Conservation (phyloP, 2,888 invertebrate species). For the Rambutsinella grinnellia region DNA sequence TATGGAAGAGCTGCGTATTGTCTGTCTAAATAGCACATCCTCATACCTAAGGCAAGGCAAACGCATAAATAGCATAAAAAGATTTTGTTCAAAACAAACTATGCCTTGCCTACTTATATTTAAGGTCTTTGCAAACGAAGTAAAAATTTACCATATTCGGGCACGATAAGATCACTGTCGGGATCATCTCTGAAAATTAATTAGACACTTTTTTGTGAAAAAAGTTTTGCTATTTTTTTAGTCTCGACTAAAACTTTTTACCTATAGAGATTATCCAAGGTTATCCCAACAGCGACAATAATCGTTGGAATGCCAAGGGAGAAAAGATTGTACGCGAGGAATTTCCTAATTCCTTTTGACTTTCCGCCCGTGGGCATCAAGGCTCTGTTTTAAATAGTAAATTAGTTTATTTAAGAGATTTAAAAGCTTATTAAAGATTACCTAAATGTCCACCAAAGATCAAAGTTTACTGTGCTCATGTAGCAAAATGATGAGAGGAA, state of each 20-base stretch:
- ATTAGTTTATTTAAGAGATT: background rate
- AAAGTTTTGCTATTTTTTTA: background rate
- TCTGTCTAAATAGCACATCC: conserved; percentile 54
- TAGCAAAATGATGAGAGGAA: conserved; percentile 62
- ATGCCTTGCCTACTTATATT: too few species aligned
- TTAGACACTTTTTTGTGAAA: background rate
- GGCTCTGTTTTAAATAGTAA: conserved; percentile 47
- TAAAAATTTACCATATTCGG: conserved; percentile 63
- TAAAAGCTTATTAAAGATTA: conserved; percentile 16
- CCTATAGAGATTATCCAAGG: conserved; percentile 58
- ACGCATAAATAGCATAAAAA: too few species aligned
- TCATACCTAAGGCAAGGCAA: too few species aligned
- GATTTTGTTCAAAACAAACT: too few species aligned
- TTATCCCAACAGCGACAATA: conserved; percentile 54
- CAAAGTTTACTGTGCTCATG: conserved; percentile 62
- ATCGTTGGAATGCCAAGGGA: conserved; percentile 52
- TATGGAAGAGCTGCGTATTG: conserved; percentile 58
- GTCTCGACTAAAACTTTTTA: conserved; percentile 3
- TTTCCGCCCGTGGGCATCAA: conserved; percentile 61
- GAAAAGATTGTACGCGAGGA: conserved; percentile 58
- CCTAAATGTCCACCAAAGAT: conserved; percentile 65
- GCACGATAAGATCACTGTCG: conserved; percentile 60
- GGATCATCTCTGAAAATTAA: conserved; percentile 52
- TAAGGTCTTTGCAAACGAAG: too few species aligned
- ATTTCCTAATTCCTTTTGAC: conserved; percentile 61